Evolutionary conservation across 2,797 vertebrate genomes (phyloP).

Genomic region (Rhinatrema bivittatum): DNA sequence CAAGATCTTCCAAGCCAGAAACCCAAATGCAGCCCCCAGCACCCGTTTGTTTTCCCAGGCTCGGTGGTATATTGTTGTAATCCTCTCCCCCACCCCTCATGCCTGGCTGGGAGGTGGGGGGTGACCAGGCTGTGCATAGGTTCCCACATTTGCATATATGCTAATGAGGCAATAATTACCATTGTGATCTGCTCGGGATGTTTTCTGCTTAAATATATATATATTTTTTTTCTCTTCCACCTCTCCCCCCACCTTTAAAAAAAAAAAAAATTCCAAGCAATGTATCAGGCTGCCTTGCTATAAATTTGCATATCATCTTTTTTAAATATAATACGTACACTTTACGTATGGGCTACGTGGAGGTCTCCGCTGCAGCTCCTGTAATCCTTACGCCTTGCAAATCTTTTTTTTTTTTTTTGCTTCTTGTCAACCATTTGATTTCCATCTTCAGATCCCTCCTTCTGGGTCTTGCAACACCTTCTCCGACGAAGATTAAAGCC

Average conservation of each 20-base stretch:
- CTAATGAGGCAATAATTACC: constrained; percentile 55
- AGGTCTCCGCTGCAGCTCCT: constrained; percentile 21
- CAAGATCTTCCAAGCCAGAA: no score
- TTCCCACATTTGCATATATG: constrained; percentile 60
- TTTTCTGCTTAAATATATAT: constrained; percentile 38
- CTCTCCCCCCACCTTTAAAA: neutral
- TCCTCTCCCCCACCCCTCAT: no score
- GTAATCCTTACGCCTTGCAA: constrained; percentile 23
- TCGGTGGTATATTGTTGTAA: no score
- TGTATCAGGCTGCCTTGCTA: neutral
- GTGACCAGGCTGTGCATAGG: constrained; percentile 34
- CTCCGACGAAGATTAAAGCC: neutral
- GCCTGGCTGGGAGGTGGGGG: no score
- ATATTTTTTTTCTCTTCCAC: constrained; percentile 13
- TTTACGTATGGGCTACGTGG: constrained; percentile 32
- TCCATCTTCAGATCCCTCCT: neutral
- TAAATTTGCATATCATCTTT: constrained; percentile 31
- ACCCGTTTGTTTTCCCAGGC: no score
- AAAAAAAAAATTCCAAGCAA: neutral
- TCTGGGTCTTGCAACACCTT: neutral
- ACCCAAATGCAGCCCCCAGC: no score
- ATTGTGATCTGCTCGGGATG: constrained; percentile 32
- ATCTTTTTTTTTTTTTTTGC: constrained; percentile 2
- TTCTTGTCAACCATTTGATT: neutral
- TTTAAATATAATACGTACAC: constrained; percentile 15